Percentiles rank a stretch among this genome's conserved stretches.
Conservation (phyloP, 2,113 vertebrate genomes). For the Nansenia antarctica region DNA sequence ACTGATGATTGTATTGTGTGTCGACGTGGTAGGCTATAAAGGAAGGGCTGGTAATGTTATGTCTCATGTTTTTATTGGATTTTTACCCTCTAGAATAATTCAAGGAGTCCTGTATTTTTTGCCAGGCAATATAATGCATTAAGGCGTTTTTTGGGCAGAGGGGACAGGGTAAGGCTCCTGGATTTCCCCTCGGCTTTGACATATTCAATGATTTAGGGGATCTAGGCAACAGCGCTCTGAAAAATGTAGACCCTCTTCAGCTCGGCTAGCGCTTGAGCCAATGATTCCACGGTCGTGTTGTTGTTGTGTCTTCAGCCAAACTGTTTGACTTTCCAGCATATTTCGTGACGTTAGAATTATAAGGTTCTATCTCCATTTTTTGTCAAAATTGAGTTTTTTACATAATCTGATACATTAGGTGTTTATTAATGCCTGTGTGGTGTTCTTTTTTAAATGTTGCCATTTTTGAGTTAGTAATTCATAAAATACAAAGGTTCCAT, state of each 20-base stretch:
- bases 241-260: background rate
- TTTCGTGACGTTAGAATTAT: no score
- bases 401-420: no score
- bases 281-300: background rate
- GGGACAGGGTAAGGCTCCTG: constrained; percentile 33
- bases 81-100: constrained; percentile 55
- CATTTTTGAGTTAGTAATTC: no score
- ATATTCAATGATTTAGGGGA: constrained; percentile 41
- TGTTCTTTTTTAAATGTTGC: no score
- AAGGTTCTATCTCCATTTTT: no score
- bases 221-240: background rate
- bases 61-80: constrained; percentile 58
- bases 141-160: constrained; percentile 35
- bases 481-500: no score
- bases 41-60: constrained; percentile 51
- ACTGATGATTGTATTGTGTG: constrained; percentile 55
- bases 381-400: no score
- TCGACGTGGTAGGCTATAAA: no score
- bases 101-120: constrained; percentile 48
- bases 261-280: background rate
- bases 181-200: constrained; percentile 41
- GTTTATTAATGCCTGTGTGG: no score
- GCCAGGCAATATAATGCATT: constrained; percentile 55
- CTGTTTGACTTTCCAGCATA: background rate
- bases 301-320: no score